Percentiles rank a stretch among this genome's conserved stretches.
Evolutionary conservation across 2,797 vertebrate genomes (phyloP).

Genomic region (Emydoidea blandingii): DNA sequence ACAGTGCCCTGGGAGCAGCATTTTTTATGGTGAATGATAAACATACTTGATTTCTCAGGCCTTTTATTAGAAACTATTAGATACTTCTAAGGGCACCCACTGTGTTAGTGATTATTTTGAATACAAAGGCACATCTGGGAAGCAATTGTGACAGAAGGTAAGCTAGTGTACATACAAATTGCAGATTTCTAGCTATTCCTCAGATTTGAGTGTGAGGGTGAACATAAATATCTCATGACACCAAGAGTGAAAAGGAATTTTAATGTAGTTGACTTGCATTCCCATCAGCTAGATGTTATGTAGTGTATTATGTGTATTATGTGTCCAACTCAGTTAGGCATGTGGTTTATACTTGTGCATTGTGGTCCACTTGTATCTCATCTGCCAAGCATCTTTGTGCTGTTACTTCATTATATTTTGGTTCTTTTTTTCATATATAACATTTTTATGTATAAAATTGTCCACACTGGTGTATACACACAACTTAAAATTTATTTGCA

Average conservation of each 20-base stretch:
- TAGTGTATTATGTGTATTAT: background rate
- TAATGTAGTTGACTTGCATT: background rate
- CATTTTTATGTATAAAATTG: no score
- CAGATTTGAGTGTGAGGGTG: background rate
- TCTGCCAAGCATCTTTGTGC: background rate
- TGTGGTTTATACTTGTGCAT: background rate
- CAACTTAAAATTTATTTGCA: background rate
- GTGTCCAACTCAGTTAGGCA: background rate
- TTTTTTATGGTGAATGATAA: background rate
- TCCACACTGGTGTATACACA: background rate
- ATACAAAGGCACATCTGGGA: background rate
- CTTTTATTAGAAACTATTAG: background rate
- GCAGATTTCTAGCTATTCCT: background rate
- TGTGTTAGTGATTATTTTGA: background rate
- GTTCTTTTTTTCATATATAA: background rate
- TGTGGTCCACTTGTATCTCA: background rate
- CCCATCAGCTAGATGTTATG: background rate
- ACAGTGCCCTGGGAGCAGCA: background rate
- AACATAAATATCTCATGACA: background rate
- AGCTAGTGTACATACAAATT: background rate
- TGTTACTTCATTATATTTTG: background rate
- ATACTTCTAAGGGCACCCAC: background rate
- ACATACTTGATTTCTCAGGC: background rate
- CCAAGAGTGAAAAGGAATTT: background rate
- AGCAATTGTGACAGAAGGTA: background rate